Base-by-base conservation (phyloP, 92 coral and sea anemone genomes). In the Hydrozoanthus gracilis region DNA sequence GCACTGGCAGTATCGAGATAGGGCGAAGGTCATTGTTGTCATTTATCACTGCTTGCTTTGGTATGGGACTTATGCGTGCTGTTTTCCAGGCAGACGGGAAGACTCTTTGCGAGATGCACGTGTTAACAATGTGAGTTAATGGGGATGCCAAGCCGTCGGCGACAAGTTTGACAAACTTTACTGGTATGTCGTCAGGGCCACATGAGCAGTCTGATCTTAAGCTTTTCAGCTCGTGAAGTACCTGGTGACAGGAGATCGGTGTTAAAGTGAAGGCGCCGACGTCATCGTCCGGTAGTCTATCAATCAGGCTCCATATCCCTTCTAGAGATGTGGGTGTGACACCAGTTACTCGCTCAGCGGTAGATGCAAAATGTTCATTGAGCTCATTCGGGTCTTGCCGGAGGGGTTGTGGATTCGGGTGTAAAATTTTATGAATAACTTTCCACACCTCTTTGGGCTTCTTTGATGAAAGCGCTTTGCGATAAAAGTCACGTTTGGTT, bases 171-270 rank as follows among this genome's bases (percentile, higher is more conserved):
- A 89, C 46, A 79, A 83, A 83, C 80, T 76, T 89, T 2, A 49
- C 70, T 48, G 91, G 88, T 46, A 89, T 89, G 74, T 68, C 72
- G 73, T 89, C 92, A 51, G 91, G 88, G 6, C 92, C 95, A 27
- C 91, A 77, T 17, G 95, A 87, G 56, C 91, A 92, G 67, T 92
- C 89, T 16, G 87, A 82, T 83, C 91, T 87, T 75, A 89, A 16
- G 64, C 44, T 62, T 58, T 56, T 82, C 14, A 89, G 67, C 87
- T 82, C 65, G 4, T 83, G 62, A 74, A 74, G 73, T 13, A 89
- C 88, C 47, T 89, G 88, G 71, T 77, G 51, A 58, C 85, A 13
- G 48, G 91, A 82, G 71, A 92, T 87, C 27, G 69, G 69, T 12
- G 49, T 73, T 46, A 85, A 58, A 52, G 54, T 9, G 56, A 86